phyloP scores from a whole-genome alignment of 37 sponge, comb jelly and placozoan species.

The Halichondria panicea region DNA sequence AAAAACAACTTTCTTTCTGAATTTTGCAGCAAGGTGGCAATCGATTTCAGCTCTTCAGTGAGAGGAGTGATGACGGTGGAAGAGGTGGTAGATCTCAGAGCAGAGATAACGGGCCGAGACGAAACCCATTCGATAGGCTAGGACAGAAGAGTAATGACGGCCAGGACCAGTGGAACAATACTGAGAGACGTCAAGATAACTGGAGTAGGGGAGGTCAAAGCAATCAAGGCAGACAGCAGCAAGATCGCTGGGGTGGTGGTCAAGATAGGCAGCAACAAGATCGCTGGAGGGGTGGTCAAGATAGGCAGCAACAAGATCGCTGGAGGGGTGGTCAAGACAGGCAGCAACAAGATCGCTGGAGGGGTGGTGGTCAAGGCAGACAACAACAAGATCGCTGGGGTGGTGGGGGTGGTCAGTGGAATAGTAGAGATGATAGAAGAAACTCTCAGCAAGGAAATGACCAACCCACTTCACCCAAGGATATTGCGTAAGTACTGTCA shows the following conservation, averaged over 20 bases:
- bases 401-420: background rate
- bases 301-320: background rate
- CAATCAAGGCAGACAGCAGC: background rate
- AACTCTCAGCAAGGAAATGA: background rate
- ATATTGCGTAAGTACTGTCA: slow-evolving; percentile 2
- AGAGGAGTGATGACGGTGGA: background rate
- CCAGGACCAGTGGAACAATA: background rate
- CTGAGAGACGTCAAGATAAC: background rate
- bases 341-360: background rate
- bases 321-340: background rate
- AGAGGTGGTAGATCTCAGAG: background rate
- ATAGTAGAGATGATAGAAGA: background rate
- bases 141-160: too few relatives aligned
- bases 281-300: background rate
- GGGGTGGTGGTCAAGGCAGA: slow-evolving; percentile 3
- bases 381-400: background rate
- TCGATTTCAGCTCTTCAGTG: slow-evolving; percentile 12
- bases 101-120: too few relatives aligned
- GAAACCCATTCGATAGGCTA: too few relatives aligned
- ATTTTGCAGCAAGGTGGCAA: slow-evolving; percentile 4
- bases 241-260: background rate
- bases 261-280: background rate
- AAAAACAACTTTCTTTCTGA: background rate
- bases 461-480: background rate
- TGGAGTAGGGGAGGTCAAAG: background rate